These are phyloP conservation scores for Tromatobia lineatoria DNA, from an alignment of 2,888 invertebrate genomes.

Conservation along the genomic window DNA sequence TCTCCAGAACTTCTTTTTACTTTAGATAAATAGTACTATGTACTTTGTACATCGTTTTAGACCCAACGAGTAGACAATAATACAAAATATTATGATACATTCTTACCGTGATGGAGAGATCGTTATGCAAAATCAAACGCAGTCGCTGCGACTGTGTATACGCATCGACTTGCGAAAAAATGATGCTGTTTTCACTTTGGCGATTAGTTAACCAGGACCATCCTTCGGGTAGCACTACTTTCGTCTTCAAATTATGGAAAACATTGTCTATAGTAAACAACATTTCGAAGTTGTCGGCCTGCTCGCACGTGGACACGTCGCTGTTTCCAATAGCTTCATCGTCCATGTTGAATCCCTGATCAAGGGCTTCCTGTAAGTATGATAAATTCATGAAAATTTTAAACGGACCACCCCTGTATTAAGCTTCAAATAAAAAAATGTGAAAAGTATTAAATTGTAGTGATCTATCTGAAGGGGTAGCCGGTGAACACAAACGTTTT, in stretches of 20 bases:
- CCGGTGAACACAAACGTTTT: too few species aligned
- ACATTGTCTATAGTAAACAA: constrained; percentile 4
- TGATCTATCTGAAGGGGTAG: too few species aligned
- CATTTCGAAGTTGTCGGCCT: neutral
- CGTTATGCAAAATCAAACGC: constrained; percentile 11
- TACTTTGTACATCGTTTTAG: neutral
- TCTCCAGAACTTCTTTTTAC: neutral
- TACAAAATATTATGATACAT: constrained; percentile 2
- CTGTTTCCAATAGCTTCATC: neutral
- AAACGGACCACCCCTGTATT: too few species aligned
- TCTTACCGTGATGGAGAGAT: constrained; percentile 15
- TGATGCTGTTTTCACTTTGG: neutral
- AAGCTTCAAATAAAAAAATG: too few species aligned
- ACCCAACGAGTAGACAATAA: neutral
- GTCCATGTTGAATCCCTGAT: neutral
- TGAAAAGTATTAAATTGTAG: too few species aligned
- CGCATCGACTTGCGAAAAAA: constrained; percentile 6
- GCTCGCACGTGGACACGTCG: too few species aligned
- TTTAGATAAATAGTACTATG: neutral
- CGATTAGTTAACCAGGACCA: constrained; percentile 5
- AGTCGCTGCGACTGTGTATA: neutral
- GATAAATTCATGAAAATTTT: too few species aligned
- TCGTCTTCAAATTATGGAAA: neutral
- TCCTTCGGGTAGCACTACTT: neutral
- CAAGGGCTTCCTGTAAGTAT: neutral